phyloP scores from a whole-genome alignment of 2,888 invertebrate genomes.

The Dryocosmus kuriphilus region DNA sequence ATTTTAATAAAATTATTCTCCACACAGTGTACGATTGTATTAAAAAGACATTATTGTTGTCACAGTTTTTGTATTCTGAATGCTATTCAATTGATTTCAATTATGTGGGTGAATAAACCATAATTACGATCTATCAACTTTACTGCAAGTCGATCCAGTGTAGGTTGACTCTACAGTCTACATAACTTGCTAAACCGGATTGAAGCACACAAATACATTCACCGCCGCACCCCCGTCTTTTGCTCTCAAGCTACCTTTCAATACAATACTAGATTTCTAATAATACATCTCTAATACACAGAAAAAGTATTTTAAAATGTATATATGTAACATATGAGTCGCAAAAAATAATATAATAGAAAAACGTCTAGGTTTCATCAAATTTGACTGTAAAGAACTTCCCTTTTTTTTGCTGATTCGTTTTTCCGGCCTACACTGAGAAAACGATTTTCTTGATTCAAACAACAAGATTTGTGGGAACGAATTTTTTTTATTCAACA shows the following conservation, averaged over 20 bases:
- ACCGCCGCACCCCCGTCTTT: conserved; percentile 38
- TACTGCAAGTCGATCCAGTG: conserved; percentile 21
- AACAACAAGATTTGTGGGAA: too few species aligned
- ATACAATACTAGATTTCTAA: conserved; percentile 19
- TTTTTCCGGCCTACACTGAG: too few species aligned
- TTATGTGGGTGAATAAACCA: conserved; percentile 39
- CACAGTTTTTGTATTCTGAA: background rate
- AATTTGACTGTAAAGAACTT: too few species aligned
- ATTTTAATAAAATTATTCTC: too few species aligned
- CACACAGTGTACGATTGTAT: too few species aligned
- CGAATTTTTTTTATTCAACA: too few species aligned
- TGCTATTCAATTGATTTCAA: conserved; percentile 1
- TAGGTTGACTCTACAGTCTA: conserved; percentile 23
- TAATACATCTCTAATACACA: conserved; percentile 10
- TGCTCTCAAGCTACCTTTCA: conserved; percentile 23
- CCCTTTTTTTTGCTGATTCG: too few species aligned
- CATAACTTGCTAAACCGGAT: conserved; percentile 40
- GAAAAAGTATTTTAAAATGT: background rate
- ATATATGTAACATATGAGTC: background rate
- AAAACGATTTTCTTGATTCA: too few species aligned
- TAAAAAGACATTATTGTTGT: too few species aligned
- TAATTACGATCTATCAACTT: conserved; percentile 33
- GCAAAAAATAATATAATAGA: background rate
- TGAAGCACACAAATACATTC: conserved; percentile 39
- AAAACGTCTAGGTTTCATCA: too few species aligned